A percentile compares a stretch with the other conserved stretches of the same genome.
Conservation (phyloP, 2,888 invertebrate species). For the Coenonympha glycerion region DNA sequence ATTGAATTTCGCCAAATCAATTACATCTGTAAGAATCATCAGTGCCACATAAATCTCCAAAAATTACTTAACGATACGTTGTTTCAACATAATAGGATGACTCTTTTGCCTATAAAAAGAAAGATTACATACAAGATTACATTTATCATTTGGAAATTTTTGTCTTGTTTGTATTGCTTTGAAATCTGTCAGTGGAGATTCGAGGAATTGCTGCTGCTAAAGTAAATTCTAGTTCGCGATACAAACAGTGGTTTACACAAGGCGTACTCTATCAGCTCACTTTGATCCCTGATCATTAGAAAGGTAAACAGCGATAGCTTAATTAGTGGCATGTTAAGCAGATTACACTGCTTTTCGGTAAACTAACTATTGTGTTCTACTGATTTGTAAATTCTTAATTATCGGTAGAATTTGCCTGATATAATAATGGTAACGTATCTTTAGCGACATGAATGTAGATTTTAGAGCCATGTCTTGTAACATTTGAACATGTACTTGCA, state of each 20-base stretch:
- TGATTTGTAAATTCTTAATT: constrained; percentile 38
- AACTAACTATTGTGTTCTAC: constrained; percentile 46
- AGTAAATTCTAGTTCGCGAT: constrained; percentile 49
- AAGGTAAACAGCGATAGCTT: constrained; percentile 56
- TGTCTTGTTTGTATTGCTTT: too few relatives aligned
- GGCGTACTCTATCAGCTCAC: constrained; percentile 32
- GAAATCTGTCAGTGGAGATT: not conserved
- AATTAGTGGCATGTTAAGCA: constrained; percentile 58
- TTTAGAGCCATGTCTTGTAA: too few relatives aligned
- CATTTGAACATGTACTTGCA: too few relatives aligned
- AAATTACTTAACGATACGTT: too few relatives aligned
- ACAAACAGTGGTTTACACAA: constrained; percentile 24
- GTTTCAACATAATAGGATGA: too few relatives aligned
- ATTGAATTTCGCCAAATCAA: too few relatives aligned
- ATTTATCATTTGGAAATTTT: too few relatives aligned
- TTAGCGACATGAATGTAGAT: too few relatives aligned
- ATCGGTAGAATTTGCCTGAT: constrained; percentile 1
- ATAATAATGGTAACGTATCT: not conserved
- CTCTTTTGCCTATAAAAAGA: too few relatives aligned
- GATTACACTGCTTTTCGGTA: constrained; percentile 50
- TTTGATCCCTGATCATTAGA: constrained; percentile 59
- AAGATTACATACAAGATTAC: too few relatives aligned
- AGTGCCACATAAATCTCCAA: too few relatives aligned
- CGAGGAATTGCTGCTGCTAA: constrained; percentile 40
- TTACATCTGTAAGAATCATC: too few relatives aligned